Base-by-base conservation (phyloP, 2,888 invertebrate species). In the Chymomyza fuscimana region DNA sequence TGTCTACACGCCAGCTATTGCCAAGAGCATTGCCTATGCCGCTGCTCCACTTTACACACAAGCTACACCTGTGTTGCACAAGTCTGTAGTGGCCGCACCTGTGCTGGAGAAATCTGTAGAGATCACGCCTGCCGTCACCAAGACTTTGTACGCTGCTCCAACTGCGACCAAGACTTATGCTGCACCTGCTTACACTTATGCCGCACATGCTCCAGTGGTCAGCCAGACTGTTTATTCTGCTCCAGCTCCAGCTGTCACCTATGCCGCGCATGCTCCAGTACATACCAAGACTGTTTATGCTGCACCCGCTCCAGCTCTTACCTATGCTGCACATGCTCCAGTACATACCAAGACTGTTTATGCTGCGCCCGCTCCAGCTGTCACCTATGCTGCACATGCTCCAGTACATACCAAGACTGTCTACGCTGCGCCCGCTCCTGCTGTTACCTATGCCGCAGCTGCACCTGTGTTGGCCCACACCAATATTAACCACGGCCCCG, bases 1-100 rank as follows among this genome's bases (percentile, higher is more conserved):
- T 82, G 93, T 92, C 29, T 92, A 93, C 73, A 91, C 91, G 77
- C 93, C 92, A 82, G 78, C 88, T 0, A 76, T 82, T 36, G 89
- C 90, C 59, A 87, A 88, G 80, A 80, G 86, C 54, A 40, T 84
- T 40, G 76, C 84, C 9, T 90, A 90, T 72, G 89, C 86, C 36
- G 80, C 79, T 67, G 81, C 91, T 62, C 90, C 86, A 4, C 66
- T 86, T 54, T 86, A 86, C 65, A 85, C 85, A 10, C 80, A 82
- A 69, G 86, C 84, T 15, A 84, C 86, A 1, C 84, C 84, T 19
- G 71, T 86, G 12, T 1, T 46, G 40, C 40, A 46, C 63, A 85
- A 85, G 81, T 67, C 78, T 22, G 15, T 78, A 46, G 64, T 68
- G 0, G 70, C 76, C 2, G 75, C 79, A 29, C 80, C 78, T 1